Conservation (phyloP, 1,140 invertebrate species). For the Drosophila sucinea region DNA sequence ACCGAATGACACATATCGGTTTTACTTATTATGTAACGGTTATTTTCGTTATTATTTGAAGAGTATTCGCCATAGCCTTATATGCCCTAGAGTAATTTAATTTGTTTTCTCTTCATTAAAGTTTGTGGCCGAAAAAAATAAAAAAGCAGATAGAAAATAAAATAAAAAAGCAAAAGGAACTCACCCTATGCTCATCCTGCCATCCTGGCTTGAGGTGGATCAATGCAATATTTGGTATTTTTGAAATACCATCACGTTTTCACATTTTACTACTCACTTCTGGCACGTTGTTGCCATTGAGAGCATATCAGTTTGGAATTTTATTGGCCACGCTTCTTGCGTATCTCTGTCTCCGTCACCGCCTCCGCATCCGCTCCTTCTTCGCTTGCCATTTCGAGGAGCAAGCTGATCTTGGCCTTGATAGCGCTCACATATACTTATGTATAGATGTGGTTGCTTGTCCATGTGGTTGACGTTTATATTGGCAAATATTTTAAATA, state of each 20-base stretch:
- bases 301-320: conserved; percentile 80
- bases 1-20: too few species aligned
- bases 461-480: conserved; percentile 66
- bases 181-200: conserved; percentile 9
- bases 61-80: conserved; percentile 21
- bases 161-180: neutral
- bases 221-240: conserved; percentile 71
- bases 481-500: conserved; percentile 79
- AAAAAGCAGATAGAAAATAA: neutral
- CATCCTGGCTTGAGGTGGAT: conserved; percentile 5
- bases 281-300: conserved; percentile 81
- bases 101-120: conserved; percentile 45
- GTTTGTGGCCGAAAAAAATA: conserved; percentile 47
- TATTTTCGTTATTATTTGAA: neutral
- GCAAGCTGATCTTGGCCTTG: conserved; percentile 75
- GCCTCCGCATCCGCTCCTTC: conserved; percentile 3
- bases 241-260: conserved; percentile 79
- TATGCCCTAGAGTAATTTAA: neutral
- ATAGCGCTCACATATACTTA: conserved; percentile 49
- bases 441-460: neutral
- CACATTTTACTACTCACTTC: conserved; percentile 80
- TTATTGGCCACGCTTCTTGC: conserved; percentile 78
- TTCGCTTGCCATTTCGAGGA: conserved; percentile 44
- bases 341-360: conserved; percentile 31
- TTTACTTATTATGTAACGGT: neutral